Base-by-base conservation (phyloP, 2,797 vertebrate species). In the Botia almorhae region DNA sequence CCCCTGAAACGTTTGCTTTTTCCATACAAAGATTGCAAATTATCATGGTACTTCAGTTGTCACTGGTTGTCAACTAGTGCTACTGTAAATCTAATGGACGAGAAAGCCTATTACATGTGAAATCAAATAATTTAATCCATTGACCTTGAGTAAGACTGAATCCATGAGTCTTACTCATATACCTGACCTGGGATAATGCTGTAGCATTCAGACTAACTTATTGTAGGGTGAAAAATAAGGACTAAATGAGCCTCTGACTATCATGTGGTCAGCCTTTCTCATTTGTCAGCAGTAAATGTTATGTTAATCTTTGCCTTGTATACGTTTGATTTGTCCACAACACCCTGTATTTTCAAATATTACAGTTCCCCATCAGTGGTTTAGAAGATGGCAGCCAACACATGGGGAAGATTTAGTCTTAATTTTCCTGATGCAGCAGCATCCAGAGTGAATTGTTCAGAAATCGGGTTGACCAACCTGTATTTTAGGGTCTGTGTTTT, bases 171-270 rank as follows among this genome's bases (percentile, higher is more conserved):
- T 79, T 64, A 53, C 63, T 46, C 58, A 69, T 60, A 23, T 78
- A 69, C 77, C 39, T 63, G 43, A 53, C 50, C 76, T 46, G 50
- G 76, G 71, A 75, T 80, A 81, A 50, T 56, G 51, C 69, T 75
- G 68, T 82, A 82, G 82, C 80, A 80, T 81, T 81, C 74, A 43
- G 70, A 78, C 76, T 87, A 86, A 88, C 83, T 88, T 87, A 88
- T 88, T 88, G 73, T 86, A 86, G 82, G 82, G 69, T 81, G 82
- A 76, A 72, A 81, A 71, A 67, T 85, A 79, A 78, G 69, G 76
- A 85, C 76, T 74, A 85, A 81, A 68, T 75, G 74, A 81, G 79
- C 76, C 74, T 69, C 87, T 87, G 86, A 85, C 73, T 80, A 67
- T 74, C 55, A 70, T 48, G 61, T 1, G 43, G 67, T 78, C 76